Base-by-base conservation (phyloP, 2,797 vertebrate species). In the Syngnathus acus region DNA sequence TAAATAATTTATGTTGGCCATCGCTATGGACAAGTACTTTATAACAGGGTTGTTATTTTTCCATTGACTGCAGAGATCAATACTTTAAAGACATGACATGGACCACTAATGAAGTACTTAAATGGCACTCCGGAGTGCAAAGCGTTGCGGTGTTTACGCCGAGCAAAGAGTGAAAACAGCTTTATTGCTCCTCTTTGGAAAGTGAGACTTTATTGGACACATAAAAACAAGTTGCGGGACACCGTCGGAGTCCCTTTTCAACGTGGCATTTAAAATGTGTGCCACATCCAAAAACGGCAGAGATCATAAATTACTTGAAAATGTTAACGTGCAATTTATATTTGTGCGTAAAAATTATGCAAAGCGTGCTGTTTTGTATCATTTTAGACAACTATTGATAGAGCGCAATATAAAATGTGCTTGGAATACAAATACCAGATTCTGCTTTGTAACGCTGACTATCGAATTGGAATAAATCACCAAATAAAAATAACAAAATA, bases 1-100 rank as follows among this genome's bases (percentile, higher is more conserved):
- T 99, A 96, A 99, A 99, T 98, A 98, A 99, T 99, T 95, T 95
- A 99, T 98, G 92, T 94, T 91, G 93, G 93, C 89, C 94, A 95
- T 95, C 89, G 94, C 95, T 92, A 91, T 92, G 94, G 94, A 93
- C 89, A 89, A 95, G 94, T 92, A 94, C 93, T 94, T 96, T 97
- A 96, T 95, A 97, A 94, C 40, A 84, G 88, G 92, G 92, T 93
- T 94, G 94, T 96, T 97, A 96, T 97, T 98, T 98, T 97, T 95
- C 94, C 92, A 95, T 95, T 95, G 95, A 93, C 94, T 93, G 90
- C 77, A 90, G 89, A 89, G 88, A 95, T 94, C 92, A 93, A 94
- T 94, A 94, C 94, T 93, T 94, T 93, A 92, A 92, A 96, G 94
- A 95, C 94, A 94, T 93, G 92, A 93, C 92, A 88, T 78, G 39